phyloP scores from a whole-genome alignment of 2,888 invertebrate genomes.

The Tryphoninae sp. region DNA sequence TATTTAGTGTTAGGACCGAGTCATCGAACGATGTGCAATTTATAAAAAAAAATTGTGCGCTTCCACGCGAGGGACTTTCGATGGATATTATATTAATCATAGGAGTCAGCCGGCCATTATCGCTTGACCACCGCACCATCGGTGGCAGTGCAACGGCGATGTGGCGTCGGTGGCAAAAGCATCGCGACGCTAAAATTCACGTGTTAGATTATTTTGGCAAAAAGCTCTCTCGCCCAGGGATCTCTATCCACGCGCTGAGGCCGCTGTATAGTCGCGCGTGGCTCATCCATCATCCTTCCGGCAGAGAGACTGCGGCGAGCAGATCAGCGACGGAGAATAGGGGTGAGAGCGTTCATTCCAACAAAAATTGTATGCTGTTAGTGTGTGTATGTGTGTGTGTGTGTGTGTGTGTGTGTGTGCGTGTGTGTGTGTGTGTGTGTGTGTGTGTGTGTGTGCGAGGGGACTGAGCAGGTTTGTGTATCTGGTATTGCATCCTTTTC shows the following conservation, averaged over 20 bases:
- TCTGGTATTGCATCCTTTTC: slow-evolving; percentile 4
- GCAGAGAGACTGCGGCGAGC: slow-evolving; percentile 41
- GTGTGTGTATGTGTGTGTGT: not conserved
- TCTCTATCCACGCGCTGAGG: slow-evolving; percentile 30
- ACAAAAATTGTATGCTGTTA: slow-evolving; percentile 12
- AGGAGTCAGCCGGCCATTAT: slow-evolving; percentile 69
- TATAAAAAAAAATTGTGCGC: slow-evolving; percentile 33
- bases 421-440: not conserved
- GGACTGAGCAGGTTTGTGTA: not conserved
- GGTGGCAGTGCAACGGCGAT: not conserved
- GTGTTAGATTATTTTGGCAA: slow-evolving; percentile 74
- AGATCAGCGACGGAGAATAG: slow-evolving; percentile 33
- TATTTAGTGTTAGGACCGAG: slow-evolving; percentile 10
- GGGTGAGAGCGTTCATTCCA: slow-evolving; percentile 10
- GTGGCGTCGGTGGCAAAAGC: slow-evolving; percentile 47
- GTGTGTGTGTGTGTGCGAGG: slow-evolving; percentile 11
- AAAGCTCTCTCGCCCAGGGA: slow-evolving; percentile 65
- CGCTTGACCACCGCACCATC: slow-evolving; percentile 62
- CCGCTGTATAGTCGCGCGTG: slow-evolving; percentile 36
- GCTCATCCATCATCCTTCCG: slow-evolving; percentile 65
- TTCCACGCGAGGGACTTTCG: slow-evolving; percentile 44
- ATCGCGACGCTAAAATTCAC: slow-evolving; percentile 71
- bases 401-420: slow-evolving; percentile 1
- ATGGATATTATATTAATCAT: slow-evolving; percentile 71
- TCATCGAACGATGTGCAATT: slow-evolving; percentile 26